Evolutionary conservation across 2,888 invertebrate species (phyloP).

Genomic region (Orthosia incerta): DNA sequence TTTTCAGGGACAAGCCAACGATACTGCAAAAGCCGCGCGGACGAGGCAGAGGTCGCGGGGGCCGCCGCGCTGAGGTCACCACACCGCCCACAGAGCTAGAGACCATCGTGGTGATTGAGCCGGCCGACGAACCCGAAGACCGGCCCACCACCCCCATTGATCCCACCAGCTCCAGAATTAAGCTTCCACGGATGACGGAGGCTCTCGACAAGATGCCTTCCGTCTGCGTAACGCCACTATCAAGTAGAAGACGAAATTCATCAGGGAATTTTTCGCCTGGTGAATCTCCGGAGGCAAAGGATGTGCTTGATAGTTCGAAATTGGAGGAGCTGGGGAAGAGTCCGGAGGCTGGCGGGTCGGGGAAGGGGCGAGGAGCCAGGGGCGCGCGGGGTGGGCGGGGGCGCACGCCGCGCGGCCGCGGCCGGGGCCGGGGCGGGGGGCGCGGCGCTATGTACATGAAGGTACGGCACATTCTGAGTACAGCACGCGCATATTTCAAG

Average conservation of each 20-base stretch:
- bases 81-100: conserved; percentile 64
- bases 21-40: conserved; percentile 83
- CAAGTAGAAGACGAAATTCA: conserved; percentile 79
- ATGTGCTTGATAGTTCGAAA: conserved; percentile 68
- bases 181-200: conserved; percentile 88
- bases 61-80: conserved; percentile 67
- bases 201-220: conserved; percentile 85
- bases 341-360: conserved; percentile 70
- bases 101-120: conserved; percentile 59
- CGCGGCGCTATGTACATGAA: conserved; percentile 81
- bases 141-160: conserved; percentile 73
- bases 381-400: conserved; percentile 72
- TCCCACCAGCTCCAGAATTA: conserved; percentile 86
- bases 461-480: conserved; percentile 54
- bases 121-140: conserved; percentile 51
- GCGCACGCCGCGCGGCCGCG: conserved; percentile 76
- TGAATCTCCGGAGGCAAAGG: conserved; percentile 72
- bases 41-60: conserved; percentile 84
- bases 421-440: conserved; percentile 85
- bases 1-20: conserved; percentile 84
- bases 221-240: conserved; percentile 80
- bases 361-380: conserved; percentile 67
- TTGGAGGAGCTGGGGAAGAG: conserved; percentile 78
- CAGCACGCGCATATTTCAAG: neutral
- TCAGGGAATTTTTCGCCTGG: conserved; percentile 73